Conservation (phyloP, 2,888 invertebrate genomes). For the Patella pellucida region DNA sequence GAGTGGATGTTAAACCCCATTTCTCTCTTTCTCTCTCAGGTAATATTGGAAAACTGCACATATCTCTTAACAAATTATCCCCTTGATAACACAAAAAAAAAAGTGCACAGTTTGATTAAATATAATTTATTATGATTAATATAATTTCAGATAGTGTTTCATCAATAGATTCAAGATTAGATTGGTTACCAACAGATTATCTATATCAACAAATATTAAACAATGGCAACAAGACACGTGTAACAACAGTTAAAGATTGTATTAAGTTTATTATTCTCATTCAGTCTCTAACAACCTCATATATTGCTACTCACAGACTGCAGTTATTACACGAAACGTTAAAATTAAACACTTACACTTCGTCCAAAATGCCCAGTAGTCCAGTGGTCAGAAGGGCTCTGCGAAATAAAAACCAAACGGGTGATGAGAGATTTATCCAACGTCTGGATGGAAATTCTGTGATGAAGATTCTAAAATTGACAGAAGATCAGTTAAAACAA, state of each 20-base stretch:
- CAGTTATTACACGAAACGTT: background rate
- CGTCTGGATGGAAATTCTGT: background rate
- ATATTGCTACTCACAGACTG: background rate
- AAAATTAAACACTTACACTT: background rate
- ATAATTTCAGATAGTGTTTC: conserved; percentile 6
- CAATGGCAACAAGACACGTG: conserved; percentile 13
- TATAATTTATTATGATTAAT: too few species aligned
- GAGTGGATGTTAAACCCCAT: too few species aligned
- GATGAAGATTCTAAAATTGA: background rate
- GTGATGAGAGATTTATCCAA: background rate
- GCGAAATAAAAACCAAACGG: background rate
- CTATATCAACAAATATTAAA: conserved; percentile 45
- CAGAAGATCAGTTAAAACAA: background rate
- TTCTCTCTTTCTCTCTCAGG: too few species aligned
- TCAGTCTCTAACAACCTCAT: background rate
- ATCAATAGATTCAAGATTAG: conserved; percentile 19
- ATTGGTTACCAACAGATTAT: conserved; percentile 36
- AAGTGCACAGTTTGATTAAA: too few species aligned
- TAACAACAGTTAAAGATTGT: background rate
- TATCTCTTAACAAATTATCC: too few species aligned
- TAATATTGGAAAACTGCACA: too few species aligned
- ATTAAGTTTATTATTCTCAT: background rate
- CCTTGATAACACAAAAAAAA: too few species aligned
- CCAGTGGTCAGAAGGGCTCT: background rate
- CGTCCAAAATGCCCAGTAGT: background rate